Base-by-base conservation (phyloP, 2,888 invertebrate species). In the Anthophora plumipes region DNA sequence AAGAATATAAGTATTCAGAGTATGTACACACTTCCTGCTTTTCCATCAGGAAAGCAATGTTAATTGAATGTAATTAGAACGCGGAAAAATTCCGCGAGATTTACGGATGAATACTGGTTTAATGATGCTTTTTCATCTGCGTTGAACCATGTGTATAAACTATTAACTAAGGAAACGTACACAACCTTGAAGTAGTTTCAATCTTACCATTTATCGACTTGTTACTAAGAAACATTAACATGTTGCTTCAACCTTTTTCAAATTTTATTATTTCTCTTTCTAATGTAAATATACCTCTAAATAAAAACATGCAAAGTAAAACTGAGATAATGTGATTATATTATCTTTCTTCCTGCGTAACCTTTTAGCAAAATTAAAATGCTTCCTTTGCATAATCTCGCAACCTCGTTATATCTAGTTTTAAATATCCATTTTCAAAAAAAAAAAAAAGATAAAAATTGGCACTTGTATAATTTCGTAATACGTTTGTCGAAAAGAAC, bases 51-150 rank as follows among this genome's bases (percentile, higher is more conserved):
- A n/a, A 50, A 64, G 50, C 37, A 50, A 52, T 37, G 64, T 64
- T 50, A 64, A 52, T 64, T 64, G 31, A 37, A 20, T n/a, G 31
- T 20, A 48, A 50, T 64, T 64, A 64, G 37, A 64, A 64, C 17
- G 64, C 64, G 64, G 64, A 64, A 64, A 46, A 22, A 25, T 63
- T 48, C 11, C 46, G 25, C 31, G 31, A 9, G 46, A 50, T 50
- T 64, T 2, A 20, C 37, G 37, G 57, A 17, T 37, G 57, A 57
- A 60, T 60, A 60, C 41, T 22, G n/a, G 20, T 41, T 43, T 43
- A 60, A 43, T 14, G 60, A 60, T 59, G 12, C 54, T n/a, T 41
- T 59, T 37, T 37, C 41, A 39, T 59, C n/a, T 2, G 14, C 9
- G 59, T n/a, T 31, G 11, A 41, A n/a, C 31, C 20, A 41, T 14